Conservation (phyloP, 2,888 invertebrate species). For the Isoperla grammatica region DNA sequence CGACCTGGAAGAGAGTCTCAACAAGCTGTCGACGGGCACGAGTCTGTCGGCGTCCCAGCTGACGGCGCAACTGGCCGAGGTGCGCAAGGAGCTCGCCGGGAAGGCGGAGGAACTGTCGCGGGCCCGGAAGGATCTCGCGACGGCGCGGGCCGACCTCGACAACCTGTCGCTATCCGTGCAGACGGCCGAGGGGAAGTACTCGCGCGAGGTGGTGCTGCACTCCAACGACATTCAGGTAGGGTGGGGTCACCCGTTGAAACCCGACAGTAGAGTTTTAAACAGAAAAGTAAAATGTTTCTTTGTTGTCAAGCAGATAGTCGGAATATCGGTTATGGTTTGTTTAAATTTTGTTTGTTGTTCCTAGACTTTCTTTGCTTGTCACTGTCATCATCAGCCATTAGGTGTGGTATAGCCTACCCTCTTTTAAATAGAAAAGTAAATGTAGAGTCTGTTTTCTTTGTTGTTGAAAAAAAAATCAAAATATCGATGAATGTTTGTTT, state of each 20-base stretch:
- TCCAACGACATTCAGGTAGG: constrained; percentile 58
- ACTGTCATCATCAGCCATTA: too few relatives aligned
- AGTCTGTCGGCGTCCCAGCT: constrained; percentile 38
- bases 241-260: constrained; percentile 27
- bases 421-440: too few relatives aligned
- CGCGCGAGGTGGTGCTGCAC: constrained; percentile 66
- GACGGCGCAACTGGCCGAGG: constrained; percentile 46
- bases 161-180: constrained; percentile 57
- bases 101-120: constrained; percentile 56
- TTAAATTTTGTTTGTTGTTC: too few relatives aligned
- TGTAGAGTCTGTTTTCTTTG: too few relatives aligned
- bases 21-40: neutral
- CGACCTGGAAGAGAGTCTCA: neutral
- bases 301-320: too few relatives aligned
- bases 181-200: constrained; percentile 70
- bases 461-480: too few relatives aligned
- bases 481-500: too few relatives aligned
- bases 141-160: constrained; percentile 56
- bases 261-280: neutral
- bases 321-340: too few relatives aligned
- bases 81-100: constrained; percentile 54
- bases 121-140: constrained; percentile 54
- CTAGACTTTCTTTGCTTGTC: too few relatives aligned
- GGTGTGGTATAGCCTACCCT: too few relatives aligned
- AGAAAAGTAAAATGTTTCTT: too few relatives aligned